Conservation (phyloP, 2,113 vertebrate species). For the Notiomystis cincta region DNA sequence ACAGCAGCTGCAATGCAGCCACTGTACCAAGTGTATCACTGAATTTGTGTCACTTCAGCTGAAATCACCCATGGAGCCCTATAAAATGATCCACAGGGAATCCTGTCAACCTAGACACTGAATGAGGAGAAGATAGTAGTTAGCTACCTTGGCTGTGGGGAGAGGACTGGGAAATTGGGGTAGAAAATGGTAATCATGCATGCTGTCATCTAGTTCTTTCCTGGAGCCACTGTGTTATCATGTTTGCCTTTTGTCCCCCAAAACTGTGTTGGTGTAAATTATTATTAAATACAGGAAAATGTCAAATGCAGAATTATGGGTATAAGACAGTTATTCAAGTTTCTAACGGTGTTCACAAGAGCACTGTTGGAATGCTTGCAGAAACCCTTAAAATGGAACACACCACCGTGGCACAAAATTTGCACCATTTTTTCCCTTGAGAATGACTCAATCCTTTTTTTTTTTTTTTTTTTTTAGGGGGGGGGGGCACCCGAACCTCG, state of each 20-base stretch:
- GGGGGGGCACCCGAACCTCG: no score
- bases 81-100: not conserved
- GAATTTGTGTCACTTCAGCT: not conserved
- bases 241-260: not conserved
- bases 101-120: not conserved
- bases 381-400: not conserved
- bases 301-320: not conserved
- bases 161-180: not conserved
- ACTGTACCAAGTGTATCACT: fast-evolving
- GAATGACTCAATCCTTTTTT: not conserved
- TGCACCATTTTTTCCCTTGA: not conserved
- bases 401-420: not conserved
- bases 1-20: not conserved
- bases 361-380: not conserved
- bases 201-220: not conserved
- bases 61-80: not conserved
- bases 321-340: not conserved
- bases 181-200: not conserved
- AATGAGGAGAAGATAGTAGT: not conserved
- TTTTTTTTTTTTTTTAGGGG: not conserved
- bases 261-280: not conserved
- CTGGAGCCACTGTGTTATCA: not conserved
- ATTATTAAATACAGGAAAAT: not conserved
- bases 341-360: not conserved
- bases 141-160: not conserved